phyloP scores from a whole-genome alignment of 1,140 invertebrate species.

The Tetranychus urticae region DNA sequence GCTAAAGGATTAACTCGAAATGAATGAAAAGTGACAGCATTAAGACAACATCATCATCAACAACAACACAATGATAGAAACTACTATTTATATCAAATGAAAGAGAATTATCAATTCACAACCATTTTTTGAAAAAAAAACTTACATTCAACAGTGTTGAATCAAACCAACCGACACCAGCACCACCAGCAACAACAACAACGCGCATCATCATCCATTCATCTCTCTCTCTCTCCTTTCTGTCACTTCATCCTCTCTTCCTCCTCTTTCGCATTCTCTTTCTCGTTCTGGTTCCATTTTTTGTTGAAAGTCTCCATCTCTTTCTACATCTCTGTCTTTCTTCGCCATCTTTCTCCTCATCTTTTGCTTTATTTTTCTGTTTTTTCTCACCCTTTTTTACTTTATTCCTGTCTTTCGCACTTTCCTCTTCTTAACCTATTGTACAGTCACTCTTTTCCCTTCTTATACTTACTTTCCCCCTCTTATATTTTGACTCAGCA shows the following conservation, averaged over 20 bases:
- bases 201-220: neutral
- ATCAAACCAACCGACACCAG: neutral
- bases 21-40: too few species aligned
- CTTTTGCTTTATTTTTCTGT: neutral
- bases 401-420: neutral
- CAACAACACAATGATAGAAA: too few species aligned
- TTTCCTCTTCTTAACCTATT: neutral
- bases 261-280: neutral
- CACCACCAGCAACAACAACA: neutral
- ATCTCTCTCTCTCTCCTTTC: neutral
- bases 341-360: neutral
- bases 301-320: neutral
- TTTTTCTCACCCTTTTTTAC: neutral
- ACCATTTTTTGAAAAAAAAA: neutral
- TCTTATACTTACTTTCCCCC: neutral
- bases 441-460: neutral
- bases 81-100: neutral
- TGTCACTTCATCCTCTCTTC: neutral
- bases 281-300: neutral
- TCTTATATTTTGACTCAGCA: neutral
- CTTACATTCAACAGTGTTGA: neutral
- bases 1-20: too few species aligned
- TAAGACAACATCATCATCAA: too few species aligned
- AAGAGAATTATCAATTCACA: neutral
- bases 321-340: neutral